Conservation (phyloP, 2,888 invertebrate genomes). For the Chrysomela aeneicollis region DNA sequence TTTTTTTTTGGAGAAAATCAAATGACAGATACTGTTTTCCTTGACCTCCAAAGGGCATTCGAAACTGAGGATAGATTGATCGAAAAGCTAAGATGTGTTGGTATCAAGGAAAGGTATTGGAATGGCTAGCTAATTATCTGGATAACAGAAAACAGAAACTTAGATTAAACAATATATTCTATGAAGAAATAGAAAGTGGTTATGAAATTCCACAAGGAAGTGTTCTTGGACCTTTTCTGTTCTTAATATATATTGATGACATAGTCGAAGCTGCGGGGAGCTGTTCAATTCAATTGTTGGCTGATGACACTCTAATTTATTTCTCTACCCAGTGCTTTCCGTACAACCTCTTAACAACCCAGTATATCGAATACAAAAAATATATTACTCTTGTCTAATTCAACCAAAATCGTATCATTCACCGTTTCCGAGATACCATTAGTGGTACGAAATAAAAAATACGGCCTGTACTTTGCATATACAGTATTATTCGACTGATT, state of each 20-base stretch:
- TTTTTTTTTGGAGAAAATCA: background rate
- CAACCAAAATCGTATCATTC: no score
- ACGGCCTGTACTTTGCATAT: no score
- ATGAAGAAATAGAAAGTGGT: background rate
- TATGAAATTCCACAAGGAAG: background rate
- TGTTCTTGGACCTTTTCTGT: background rate
- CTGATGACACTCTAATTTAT: background rate
- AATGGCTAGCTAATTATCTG: slow-evolving; percentile 5
- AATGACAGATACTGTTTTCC: background rate
- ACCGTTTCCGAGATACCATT: no score
- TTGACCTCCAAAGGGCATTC: no score
- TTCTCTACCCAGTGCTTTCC: background rate
- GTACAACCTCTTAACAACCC: background rate
- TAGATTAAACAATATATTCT: background rate
- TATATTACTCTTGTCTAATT: no score
- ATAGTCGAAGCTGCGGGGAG: no score
- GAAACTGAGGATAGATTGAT: background rate
- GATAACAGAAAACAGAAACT: slow-evolving; percentile 10
- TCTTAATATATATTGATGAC: no score
- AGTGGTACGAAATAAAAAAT: no score
- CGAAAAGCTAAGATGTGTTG: background rate
- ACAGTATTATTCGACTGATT: no score
- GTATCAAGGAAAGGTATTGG: background rate
- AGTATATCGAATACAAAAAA: background rate
- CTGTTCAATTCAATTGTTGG: background rate